Evolutionary conservation across 2,797 vertebrate species (phyloP), one percentile per base, ranked within the genome.

Genomic region (Apodemus agrarius): DNA sequence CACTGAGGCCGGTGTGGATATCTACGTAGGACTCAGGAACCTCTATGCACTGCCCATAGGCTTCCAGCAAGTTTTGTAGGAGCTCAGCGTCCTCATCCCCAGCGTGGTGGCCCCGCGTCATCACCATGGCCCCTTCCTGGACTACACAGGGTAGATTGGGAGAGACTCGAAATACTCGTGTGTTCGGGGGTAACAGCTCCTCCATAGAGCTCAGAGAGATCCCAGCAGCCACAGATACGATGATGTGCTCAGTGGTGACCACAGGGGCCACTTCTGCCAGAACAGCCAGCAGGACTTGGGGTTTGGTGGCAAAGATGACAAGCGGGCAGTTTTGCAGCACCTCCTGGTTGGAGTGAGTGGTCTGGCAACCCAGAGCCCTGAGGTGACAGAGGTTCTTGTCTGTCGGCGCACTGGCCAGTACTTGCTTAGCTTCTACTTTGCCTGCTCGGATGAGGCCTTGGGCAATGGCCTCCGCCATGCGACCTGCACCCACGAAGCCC

Each of bases 111-210:
- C 99, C 99, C 3, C 98, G 98, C 0, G 99, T 96, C 29, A 99
- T 99, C 90, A 99, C 98, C 10, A 99, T 98, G 0, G 99, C 99
- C 0, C 99, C 99, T 9, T 99, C 99, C 98, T 99, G 99, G 43
- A 99, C 98, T 97, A 99, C 78, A 43, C 99, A 99, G 0, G 99
- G 99, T 34, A 99, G 99, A 97, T 99, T 99, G 69, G 99, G 99
- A 98, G 99, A 99, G 94, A 99, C 96, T 21, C 99, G 98, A 46
- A 99, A 97, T 72, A 99, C 99, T 31, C 98, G 98, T 0, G 99
- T 94, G 2, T 97, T 96, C 0, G 96, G 76, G 0, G 99, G 99
- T 85, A 99, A 98, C 37, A 99, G 98, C 99, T 98, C 97, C 92
- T 99, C 99, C 22, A 99, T 88, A 0, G 98, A 99, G 49, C 98